phyloP scores from a whole-genome alignment of 2,797 vertebrate genomes.

The Pangasius djambal region DNA sequence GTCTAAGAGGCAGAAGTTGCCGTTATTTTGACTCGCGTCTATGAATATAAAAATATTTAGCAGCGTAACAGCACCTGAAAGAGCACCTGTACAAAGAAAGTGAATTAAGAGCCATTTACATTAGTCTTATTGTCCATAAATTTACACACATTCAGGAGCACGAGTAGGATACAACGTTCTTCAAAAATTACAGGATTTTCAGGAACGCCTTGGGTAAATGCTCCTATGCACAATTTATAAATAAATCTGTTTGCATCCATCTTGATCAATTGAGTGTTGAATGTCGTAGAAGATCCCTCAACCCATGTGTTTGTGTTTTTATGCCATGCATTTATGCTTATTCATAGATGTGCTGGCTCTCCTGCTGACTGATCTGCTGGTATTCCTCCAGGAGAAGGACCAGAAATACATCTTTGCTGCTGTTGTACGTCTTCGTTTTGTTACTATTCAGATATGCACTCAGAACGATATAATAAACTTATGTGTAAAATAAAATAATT shows the following conservation, averaged over 20 bases:
- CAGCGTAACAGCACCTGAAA: not conserved
- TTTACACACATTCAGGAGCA: not conserved
- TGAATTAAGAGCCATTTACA: not conserved
- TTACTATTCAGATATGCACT: not conserved
- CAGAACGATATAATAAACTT: not conserved
- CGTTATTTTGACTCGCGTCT: not conserved
- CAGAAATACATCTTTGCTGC: slow-evolving; percentile 94
- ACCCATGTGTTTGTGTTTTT: not conserved
- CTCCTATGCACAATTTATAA: not conserved
- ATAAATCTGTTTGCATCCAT: not conserved
- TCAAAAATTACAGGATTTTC: not conserved
- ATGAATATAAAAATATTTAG: not conserved
- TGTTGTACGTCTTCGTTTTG: slow-evolving; percentile 79
- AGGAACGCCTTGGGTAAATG: not conserved
- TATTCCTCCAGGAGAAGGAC: slow-evolving; percentile 97
- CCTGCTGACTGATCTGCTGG: slow-evolving; percentile 87
- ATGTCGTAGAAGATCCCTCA: not conserved
- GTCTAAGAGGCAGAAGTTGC: not conserved
- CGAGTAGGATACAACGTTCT: not conserved
- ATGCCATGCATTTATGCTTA: slow-evolving; percentile 39
- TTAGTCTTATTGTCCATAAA: no score
- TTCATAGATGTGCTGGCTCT: slow-evolving; percentile 87
- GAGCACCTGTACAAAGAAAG: not conserved
- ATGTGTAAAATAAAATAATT: not conserved
- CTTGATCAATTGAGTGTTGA: not conserved